Conservation (phyloP, 2,888 invertebrate species). For the Eupithecia pulchellata region DNA sequence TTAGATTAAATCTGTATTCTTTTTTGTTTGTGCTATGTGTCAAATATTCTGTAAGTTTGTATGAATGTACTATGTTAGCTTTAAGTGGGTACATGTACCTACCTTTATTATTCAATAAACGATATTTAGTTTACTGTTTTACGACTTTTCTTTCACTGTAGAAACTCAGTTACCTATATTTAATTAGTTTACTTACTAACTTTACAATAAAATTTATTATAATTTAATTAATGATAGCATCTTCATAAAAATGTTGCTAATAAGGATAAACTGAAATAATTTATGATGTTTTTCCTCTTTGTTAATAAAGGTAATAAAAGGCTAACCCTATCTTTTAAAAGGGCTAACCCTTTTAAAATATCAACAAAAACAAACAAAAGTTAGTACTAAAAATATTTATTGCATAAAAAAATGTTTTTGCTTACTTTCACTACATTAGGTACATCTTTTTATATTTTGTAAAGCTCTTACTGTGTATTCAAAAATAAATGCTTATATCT, state of each 20-base stretch:
- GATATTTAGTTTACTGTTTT: background rate
- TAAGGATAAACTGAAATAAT: no score
- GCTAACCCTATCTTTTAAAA: background rate
- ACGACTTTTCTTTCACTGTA: background rate
- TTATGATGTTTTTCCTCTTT: no score
- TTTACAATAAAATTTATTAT: no score
- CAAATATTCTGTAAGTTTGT: conserved; percentile 11
- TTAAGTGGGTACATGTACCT: background rate
- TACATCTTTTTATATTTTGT: conserved; percentile 51
- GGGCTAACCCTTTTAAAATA: no score
- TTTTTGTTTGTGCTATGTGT: conserved; percentile 9
- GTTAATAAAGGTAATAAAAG: no score
- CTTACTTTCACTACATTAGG: conserved; percentile 58
- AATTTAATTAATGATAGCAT: no score
- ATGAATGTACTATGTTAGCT: background rate
- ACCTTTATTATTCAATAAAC: background rate
- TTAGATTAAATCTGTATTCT: background rate
- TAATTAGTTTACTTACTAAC: no score
- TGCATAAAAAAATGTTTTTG: conserved; percentile 59
- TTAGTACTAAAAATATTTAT: conserved; percentile 49
- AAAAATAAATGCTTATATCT: conserved; percentile 41
- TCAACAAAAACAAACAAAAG: background rate
- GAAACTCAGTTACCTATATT: background rate
- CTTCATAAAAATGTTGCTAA: no score
- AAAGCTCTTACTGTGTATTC: conserved; percentile 32